These are phyloP conservation scores for Reticulitermes lucifugus DNA, from an alignment of 2,888 invertebrate species.

Conservation along the genomic window DNA sequence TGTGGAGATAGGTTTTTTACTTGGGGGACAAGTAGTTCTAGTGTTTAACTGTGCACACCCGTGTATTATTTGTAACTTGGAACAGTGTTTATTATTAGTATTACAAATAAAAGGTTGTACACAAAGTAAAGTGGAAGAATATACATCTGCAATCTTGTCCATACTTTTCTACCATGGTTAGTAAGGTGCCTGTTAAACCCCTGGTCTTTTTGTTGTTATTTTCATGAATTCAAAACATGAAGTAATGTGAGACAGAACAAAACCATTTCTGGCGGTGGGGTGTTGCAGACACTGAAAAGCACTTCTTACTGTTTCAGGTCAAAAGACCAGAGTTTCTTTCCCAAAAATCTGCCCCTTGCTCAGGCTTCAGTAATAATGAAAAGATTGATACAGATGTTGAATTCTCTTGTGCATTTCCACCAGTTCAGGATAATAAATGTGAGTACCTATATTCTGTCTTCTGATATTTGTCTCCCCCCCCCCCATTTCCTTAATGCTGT, in stretches of 20 bases:
- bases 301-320: conserved; percentile 40
- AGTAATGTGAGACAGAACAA: background rate
- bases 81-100: conserved; percentile 10
- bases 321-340: conserved; percentile 43
- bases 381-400: conserved; percentile 16
- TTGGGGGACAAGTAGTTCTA: background rate
- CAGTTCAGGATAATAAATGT: conserved; percentile 9
- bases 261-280: background rate
- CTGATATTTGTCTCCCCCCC: background rate
- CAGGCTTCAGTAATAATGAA: conserved; percentile 13
- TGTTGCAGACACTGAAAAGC: background rate
- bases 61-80: conserved; percentile 41
- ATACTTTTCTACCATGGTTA: no score
- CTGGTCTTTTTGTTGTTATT: background rate
- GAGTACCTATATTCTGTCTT: background rate
- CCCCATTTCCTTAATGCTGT: background rate
- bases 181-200: background rate
- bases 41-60: conserved; percentile 29
- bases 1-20: conserved; percentile 29
- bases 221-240: background rate
- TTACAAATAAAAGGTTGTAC: conserved; percentile 12
- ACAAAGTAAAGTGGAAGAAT: background rate
- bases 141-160: no score
- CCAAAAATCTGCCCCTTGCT: background rate
- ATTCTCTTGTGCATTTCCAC: conserved; percentile 3